A percentile compares a stretch with the other conserved stretches of the same genome.
phyloP scores from a whole-genome alignment of 2,113 vertebrate species.

The Macquaria australasica region DNA sequence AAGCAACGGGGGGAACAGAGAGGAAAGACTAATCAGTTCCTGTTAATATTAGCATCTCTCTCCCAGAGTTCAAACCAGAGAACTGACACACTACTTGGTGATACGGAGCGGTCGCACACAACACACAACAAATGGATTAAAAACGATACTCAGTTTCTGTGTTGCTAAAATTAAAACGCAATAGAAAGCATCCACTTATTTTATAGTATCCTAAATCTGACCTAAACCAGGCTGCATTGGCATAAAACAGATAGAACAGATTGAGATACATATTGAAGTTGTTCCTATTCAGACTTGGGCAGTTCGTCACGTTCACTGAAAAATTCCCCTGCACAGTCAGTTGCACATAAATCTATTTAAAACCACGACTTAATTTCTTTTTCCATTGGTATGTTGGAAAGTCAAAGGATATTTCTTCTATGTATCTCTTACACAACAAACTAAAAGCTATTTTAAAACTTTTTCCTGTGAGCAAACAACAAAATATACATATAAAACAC shows the following conservation, averaged over 20 bases:
- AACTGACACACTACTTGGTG: not conserved
- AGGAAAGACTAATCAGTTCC: not conserved
- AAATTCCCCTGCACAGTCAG: not conserved
- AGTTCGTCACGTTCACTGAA: not conserved
- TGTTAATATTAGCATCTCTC: not conserved
- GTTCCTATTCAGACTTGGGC: too few species aligned
- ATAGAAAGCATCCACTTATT: not conserved
- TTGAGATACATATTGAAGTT: too few species aligned
- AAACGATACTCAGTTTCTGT: not conserved
- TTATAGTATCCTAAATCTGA: not conserved
- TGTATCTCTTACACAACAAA: not conserved
- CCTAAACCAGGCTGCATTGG: not conserved
- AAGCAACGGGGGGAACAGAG: not conserved
- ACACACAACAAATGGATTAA: not conserved
- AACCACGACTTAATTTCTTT: not conserved
- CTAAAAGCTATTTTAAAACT: not conserved
- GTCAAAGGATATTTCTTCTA: too few species aligned
- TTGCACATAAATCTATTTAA: conserved; percentile 3
- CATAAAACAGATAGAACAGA: not conserved
- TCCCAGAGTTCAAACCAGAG: not conserved
- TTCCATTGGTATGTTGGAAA: not conserved
- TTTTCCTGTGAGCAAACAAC: not conserved
- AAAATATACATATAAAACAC: not conserved
- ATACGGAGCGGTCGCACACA: not conserved
- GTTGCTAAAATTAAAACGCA: not conserved